Conservation (phyloP, 1,140 invertebrate genomes). For the Dendroctonus valens region DNA sequence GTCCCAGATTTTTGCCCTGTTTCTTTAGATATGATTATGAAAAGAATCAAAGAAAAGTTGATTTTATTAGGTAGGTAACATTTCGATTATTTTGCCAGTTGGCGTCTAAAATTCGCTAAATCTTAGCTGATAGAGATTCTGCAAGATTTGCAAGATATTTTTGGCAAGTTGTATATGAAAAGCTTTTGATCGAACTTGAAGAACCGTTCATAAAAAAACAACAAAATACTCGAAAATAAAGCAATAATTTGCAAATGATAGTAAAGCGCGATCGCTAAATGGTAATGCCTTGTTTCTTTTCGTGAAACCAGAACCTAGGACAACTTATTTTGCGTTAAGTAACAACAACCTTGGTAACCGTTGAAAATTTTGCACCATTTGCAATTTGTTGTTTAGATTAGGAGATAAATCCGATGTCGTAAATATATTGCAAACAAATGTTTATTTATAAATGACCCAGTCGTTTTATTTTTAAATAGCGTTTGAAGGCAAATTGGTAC, state of each 20-base stretch:
- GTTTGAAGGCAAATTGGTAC: too few species aligned
- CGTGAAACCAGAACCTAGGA: constrained; percentile 8
- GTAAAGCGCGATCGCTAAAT: not conserved
- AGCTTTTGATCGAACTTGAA: too few species aligned
- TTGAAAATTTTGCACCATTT: constrained; percentile 10
- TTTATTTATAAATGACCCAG: not conserved
- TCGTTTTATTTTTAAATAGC: too few species aligned
- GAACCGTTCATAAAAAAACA: too few species aligned
- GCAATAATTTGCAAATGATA: not conserved
- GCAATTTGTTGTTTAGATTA: constrained; percentile 2
- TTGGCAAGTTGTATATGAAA: too few species aligned
- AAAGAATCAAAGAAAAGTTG: too few species aligned
- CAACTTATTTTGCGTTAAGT: constrained; percentile 4
- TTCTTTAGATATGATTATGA: not conserved
- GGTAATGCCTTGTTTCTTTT: constrained; percentile 16
- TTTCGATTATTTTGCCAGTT: too few species aligned
- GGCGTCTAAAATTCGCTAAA: too few species aligned
- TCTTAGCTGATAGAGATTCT: too few species aligned
- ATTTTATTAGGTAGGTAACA: too few species aligned
- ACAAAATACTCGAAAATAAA: too few species aligned
- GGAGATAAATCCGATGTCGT: constrained; percentile 3
- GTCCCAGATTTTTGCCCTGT: constrained; percentile 16
- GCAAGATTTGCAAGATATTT: too few species aligned
- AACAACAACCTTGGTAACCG: constrained; percentile 6
- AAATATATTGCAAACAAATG: not conserved